Evolutionary conservation across 1,140 invertebrate genomes (phyloP), one percentile per base, ranked within the genome.

Genomic region (Hypothenemus hampei): DNA sequence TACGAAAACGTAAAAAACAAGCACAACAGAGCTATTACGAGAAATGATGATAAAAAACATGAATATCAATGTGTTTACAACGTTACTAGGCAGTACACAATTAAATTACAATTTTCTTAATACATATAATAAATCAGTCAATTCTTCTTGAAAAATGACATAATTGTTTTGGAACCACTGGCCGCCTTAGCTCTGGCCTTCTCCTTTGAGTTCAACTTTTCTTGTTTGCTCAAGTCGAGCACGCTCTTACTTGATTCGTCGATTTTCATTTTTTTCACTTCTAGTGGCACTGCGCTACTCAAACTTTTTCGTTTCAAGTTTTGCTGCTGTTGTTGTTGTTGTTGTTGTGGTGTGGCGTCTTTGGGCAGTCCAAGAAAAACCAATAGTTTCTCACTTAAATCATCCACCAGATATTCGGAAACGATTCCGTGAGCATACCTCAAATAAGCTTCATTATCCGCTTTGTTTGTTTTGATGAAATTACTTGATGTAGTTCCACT

Each of bases 171-270:
- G 16, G 81, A 82, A 33, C 84, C 82, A 62, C 74, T 76, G 19
- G 86, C 86, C 50, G 85, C 83, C 66, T 86, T 88, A 57, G 84
- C 80, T 66, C 82, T 73, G 1, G 82, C 77, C 60, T 85, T 81
- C 64, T 87, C 84, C 69, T 87, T 89, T 16, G 83, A 11, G 76
- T 73, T 18, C 76, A 47, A 5, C 64, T 60, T 49, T 26, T 64
- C 60, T 16, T 58, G 57, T 22, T 63, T 67, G 58, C 60, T 71
- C 36, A 71, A 58, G 58, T 66, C 67, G 60, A 60, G 58, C 40
- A 69, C 60, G 39, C 67, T 67, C 16, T 58, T 53, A 19, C 50
- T 52, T 22, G 44, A 48, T 13, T 67, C 63, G 44, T 71, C 67
- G 13, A 54, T 47, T 63, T 72, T 72, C 4, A 47, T 41, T 59